phyloP scores from a whole-genome alignment of 2,888 invertebrate species.

The Caenorhabditis drosophilae region DNA sequence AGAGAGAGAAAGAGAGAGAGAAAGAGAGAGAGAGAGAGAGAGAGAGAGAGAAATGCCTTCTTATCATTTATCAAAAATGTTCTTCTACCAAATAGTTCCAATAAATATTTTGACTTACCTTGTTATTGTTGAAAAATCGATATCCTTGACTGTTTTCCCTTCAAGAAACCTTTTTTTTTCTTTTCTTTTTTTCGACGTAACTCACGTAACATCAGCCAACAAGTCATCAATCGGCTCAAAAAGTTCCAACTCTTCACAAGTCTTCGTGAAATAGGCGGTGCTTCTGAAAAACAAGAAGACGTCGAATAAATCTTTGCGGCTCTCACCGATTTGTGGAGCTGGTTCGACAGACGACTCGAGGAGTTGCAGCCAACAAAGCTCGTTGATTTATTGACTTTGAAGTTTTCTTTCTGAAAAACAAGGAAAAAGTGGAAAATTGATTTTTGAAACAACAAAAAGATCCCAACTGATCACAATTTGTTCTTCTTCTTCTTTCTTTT shows the following conservation, averaged over 20 bases:
- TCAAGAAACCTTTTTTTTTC: neutral
- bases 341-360: constrained; percentile 24
- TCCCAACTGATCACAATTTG: neutral
- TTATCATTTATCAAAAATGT: too few relatives aligned
- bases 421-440: neutral
- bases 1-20: too few relatives aligned
- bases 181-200: neutral
- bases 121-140: constrained; percentile 26
- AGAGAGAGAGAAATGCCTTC: too few relatives aligned
- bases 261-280: too few relatives aligned
- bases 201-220: constrained; percentile 16
- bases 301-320: neutral
- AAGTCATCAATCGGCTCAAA: too few relatives aligned
- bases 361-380: constrained; percentile 21
- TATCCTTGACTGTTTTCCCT: constrained; percentile 43
- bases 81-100: neutral
- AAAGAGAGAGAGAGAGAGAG: too few relatives aligned
- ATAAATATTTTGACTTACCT: neutral
- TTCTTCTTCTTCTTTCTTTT: too few relatives aligned
- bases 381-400: too few relatives aligned
- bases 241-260: too few relatives aligned
- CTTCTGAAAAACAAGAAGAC: too few relatives aligned
- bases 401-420: neutral
- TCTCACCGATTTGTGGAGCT: neutral
- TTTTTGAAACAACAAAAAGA: neutral